Conservation (phyloP, 2,113 vertebrate genomes). For the Charina bottae region DNA sequence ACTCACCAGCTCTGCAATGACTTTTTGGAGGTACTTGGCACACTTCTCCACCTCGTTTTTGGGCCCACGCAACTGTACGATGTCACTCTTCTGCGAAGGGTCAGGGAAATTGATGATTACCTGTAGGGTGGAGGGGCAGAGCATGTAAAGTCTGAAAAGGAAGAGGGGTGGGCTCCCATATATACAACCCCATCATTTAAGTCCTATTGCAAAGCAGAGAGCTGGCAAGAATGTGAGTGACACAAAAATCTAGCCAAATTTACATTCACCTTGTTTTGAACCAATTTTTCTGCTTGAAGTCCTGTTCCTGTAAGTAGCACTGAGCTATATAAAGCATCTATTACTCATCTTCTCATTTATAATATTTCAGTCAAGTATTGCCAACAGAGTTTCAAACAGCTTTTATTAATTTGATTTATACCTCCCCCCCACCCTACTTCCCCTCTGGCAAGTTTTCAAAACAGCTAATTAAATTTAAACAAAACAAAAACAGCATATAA, state of each 20-base stretch:
- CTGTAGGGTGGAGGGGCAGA: constrained; percentile 47
- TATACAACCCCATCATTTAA: background rate
- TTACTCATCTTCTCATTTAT: background rate
- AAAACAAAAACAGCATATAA: background rate
- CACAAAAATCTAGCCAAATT: background rate
- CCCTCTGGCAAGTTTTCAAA: background rate
- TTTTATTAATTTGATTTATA: background rate
- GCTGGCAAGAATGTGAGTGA: background rate
- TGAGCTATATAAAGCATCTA: too few relatives aligned
- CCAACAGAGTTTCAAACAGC: background rate
- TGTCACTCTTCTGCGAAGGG: constrained; percentile 82
- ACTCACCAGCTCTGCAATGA: constrained; percentile 79
- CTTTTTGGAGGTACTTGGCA: constrained; percentile 82
- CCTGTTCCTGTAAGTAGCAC: background rate
- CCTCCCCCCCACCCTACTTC: background rate
- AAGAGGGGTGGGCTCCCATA: background rate
- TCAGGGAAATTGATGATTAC: constrained; percentile 86
- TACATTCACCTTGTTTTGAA: background rate
- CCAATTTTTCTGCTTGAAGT: background rate
- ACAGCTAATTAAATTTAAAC: background rate
- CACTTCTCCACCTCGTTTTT: constrained; percentile 87
- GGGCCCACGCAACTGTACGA: constrained; percentile 82
- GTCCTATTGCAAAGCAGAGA: background rate
- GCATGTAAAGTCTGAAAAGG: background rate
- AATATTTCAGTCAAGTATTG: background rate